These are phyloP conservation scores for Sphaerophoria rueppellii DNA, from an alignment of 2,888 invertebrate genomes.

Conservation along the genomic window DNA sequence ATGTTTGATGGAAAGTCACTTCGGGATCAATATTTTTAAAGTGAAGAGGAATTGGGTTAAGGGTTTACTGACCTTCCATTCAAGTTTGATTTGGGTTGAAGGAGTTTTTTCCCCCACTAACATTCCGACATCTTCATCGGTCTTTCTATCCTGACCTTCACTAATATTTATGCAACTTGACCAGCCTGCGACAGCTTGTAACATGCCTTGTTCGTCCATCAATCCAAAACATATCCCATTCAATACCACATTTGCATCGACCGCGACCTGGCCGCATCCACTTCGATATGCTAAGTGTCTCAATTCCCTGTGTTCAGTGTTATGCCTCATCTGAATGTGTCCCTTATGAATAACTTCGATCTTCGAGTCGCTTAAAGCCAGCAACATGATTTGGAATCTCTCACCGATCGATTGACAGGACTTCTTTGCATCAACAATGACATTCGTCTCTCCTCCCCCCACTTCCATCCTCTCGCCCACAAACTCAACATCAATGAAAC, in stretches of 20 bases:
- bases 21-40: slow-evolving; percentile 7
- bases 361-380: slow-evolving; percentile 24
- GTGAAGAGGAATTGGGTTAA: background rate
- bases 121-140: too few relatives aligned
- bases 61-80: slow-evolving; percentile 33
- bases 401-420: slow-evolving; percentile 62
- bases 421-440: slow-evolving; percentile 34
- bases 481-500: slow-evolving; percentile 26
- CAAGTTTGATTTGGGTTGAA: background rate
- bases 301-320: slow-evolving; percentile 25
- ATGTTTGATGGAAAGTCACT: slow-evolving; percentile 26
- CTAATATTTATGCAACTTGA: slow-evolving; percentile 65
- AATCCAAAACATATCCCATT: slow-evolving; percentile 1
- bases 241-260: slow-evolving; percentile 53
- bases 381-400: slow-evolving; percentile 43
- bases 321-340: slow-evolving; percentile 60
- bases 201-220: slow-evolving; percentile 15
- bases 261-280: slow-evolving; percentile 20
- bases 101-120: background rate
- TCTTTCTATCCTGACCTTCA: slow-evolving; percentile 54
- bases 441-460: background rate
- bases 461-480: slow-evolving; percentile 47
- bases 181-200: slow-evolving; percentile 25
- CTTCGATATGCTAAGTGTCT: slow-evolving; percentile 63
- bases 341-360: slow-evolving; percentile 16